Evolutionary conservation across 2,113 vertebrate genomes (phyloP).

Genomic region (Nibea albiflora): DNA sequence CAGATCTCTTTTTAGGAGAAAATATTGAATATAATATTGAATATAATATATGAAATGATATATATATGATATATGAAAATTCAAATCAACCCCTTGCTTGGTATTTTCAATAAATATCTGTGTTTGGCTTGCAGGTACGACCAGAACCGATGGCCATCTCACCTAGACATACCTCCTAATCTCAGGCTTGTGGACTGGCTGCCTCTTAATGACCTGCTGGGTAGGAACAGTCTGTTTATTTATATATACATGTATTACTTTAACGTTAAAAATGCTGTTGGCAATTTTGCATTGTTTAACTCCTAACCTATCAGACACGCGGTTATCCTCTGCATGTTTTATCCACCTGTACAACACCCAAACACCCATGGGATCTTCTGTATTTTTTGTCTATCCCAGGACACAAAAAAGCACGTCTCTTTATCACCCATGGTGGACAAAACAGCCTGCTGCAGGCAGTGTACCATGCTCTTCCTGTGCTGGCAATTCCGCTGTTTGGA

Average conservation of each 20-base stretch:
- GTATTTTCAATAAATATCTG: background rate
- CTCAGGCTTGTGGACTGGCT: conserved; percentile 67
- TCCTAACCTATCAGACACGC: background rate
- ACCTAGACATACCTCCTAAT: conserved; percentile 66
- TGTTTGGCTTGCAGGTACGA: conserved; percentile 59
- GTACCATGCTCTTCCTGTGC: conserved; percentile 82
- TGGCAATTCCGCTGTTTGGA: conserved; percentile 82
- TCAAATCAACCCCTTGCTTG: background rate
- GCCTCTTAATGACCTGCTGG: conserved; percentile 71
- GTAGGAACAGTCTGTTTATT: conserved; percentile 22
- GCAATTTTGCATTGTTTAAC: background rate
- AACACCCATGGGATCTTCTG: background rate
- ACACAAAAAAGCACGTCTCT: conserved; percentile 76
- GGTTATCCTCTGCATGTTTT: background rate
- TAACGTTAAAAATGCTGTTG: too few species aligned
- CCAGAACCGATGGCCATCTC: conserved; percentile 47
- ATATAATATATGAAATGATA: too few species aligned
- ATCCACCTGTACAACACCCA: background rate
- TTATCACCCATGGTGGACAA: conserved; percentile 83
- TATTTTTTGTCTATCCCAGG: conserved; percentile 51
- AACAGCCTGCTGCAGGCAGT: conserved; percentile 85
- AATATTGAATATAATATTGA: too few species aligned
- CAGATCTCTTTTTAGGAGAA: background rate
- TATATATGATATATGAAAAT: too few species aligned
- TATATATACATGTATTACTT: too few species aligned